Base-by-base conservation (phyloP, 2,888 invertebrate species). In the Sesamia inferens region DNA sequence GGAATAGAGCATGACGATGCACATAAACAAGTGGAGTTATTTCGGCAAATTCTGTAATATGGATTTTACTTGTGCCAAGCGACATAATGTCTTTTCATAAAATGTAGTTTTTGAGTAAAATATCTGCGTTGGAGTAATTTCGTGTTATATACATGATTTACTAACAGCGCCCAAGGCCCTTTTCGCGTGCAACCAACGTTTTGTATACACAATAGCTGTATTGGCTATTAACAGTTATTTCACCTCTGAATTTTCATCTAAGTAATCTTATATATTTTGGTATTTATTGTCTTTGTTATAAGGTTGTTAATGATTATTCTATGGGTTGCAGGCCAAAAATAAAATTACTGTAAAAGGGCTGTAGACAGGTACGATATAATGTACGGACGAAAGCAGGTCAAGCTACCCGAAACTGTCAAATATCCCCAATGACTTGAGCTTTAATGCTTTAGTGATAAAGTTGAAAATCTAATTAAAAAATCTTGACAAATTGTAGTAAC, bases 1-100 rank as follows among this genome's bases (percentile, higher is more conserved):
- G 68, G 62, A 81, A 39, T 76, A 84, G 74, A 77, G 63, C 82
- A 64, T 84, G 76, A 86, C 79, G 73, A 57, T 75, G 82, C 74
- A 70, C 31, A 68, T 78, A 59, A 77, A 78, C 54, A 65, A 65
- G 47, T 62, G 31, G 58, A 67, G 62, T 75, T 80, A 76, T 81
- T 76, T 61, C 67, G 63, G 55, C 24, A 68, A 71, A 81, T 48
- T 67, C 55, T 62, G 80, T 54, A 71, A 63, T 71, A 63, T 59
- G 59, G 63, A 63, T 51, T 70, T 68, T 39, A 39, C 63, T 71
- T 68, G 70, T 80, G 76, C 84, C 84, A 81, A 81, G 57, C 31
- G 44, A 69, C 13, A 31, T 75, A 57, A 71, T 67, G 55, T 69
- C 66, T 11, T 24, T 44, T 55, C 24, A 31, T 61, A 61, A 51